These are phyloP conservation scores for Drosophila virilis DNA, from an alignment of 1,140 invertebrate genomes.

Conservation along the genomic window DNA sequence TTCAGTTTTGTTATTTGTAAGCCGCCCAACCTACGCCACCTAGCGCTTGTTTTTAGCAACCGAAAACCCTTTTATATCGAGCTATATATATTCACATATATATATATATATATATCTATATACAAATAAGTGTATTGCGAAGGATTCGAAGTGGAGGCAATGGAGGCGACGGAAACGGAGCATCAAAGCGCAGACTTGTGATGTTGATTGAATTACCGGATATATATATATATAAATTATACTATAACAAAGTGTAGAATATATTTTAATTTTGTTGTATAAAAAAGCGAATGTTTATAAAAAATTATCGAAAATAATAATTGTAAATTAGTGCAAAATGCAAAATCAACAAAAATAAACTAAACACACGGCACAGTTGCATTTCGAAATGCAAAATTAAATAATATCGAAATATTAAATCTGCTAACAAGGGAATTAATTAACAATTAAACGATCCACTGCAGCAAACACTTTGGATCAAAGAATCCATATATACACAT, in stretches of 20 bases:
- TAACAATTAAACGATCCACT: neutral
- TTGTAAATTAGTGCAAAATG: slow-evolving; percentile 43
- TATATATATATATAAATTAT: slow-evolving; percentile 36
- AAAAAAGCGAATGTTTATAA: slow-evolving; percentile 39
- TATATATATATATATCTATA: slow-evolving; percentile 33
- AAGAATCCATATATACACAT: slow-evolving; percentile 5
- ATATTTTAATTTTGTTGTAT: slow-evolving; percentile 60
- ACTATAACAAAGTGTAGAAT: slow-evolving; percentile 57
- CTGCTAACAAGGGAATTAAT: slow-evolving; percentile 34
- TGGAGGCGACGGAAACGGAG: slow-evolving; percentile 17
- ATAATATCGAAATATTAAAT: slow-evolving; percentile 8
- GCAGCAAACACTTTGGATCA: neutral
- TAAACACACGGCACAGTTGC: slow-evolving; percentile 27
- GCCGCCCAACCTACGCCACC: slow-evolving; percentile 39
- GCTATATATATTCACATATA: slow-evolving; percentile 30
- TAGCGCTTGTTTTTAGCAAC: slow-evolving; percentile 66
- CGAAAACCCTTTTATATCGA: slow-evolving; percentile 14
- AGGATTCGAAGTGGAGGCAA: slow-evolving; percentile 11
- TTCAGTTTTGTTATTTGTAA: slow-evolving; percentile 53
- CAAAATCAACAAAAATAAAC: slow-evolving; percentile 28
- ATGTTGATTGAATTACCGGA: slow-evolving; percentile 68
- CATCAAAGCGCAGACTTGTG: slow-evolving; percentile 77
- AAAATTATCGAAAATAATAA: slow-evolving; percentile 43
- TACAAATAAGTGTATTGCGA: slow-evolving; percentile 14
- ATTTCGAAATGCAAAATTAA: slow-evolving; percentile 11